Base-by-base conservation (phyloP, 2,113 vertebrate genomes). In the Vireo altiloquus region DNA sequence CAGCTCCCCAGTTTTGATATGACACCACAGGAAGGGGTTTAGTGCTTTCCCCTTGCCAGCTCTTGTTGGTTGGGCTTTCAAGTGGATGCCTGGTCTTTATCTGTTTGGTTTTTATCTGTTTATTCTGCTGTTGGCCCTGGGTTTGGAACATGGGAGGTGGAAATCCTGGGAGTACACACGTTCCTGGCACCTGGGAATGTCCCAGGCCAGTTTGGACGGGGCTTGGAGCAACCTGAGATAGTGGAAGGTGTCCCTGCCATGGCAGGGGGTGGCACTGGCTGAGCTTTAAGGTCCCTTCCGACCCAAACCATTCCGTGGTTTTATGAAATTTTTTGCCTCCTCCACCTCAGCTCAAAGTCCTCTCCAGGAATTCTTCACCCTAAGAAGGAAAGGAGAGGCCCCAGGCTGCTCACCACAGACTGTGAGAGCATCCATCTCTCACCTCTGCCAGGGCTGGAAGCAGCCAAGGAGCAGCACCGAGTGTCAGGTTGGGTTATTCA, bases 11-110 rank as follows among this genome's bases (percentile, higher is more conserved):
- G 0, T 5, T 87, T n/a, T 30, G 59, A 25, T 16, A 0, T 0
- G 65, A 72, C 7, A 7, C 0, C 3, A 1, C 1, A 21, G 11
- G 2, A 35, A 64, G 49, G 71, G 46, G 1, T 53, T 80, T 6
- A 10, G 74, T 33, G 82, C 50, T 74, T 70, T 53, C 35, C 22
- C 31, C 17, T 2, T 14, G 1, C 20, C 7, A 2, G 49, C 6
- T 46, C 15, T 13, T 8, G 5, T 6, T 6, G 39, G 16, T 2
- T 82, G 60, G 46, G 24, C 35, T 72, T 56, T 20, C 66, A 42
- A 0, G 0, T 10, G 66, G 52, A 4, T 1, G 3, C 24, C 22
- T 2, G 4, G 15, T 7, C 11, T 79, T 31, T 22, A 5, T 31
- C 57, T 50, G 15, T 3, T 57, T 42, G 19, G 16, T 1, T 70